Evolutionary conservation across 2,888 invertebrate species (phyloP), one percentile per base, ranked within the genome.

Genomic region (Agrochola lota): DNA sequence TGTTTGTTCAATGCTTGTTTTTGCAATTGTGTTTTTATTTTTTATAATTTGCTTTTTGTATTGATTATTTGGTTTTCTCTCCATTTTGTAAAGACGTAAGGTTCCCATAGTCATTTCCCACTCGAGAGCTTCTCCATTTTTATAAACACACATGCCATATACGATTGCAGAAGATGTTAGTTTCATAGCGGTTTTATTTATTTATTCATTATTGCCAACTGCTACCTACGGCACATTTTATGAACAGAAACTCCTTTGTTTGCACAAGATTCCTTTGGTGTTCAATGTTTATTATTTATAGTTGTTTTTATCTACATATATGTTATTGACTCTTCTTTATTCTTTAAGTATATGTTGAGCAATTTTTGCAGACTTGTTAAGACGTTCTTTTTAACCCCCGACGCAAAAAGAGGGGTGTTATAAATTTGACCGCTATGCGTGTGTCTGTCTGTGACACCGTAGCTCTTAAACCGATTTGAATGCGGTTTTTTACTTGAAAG

Each of bases 161-260:
- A 49, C 17, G 49, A 52, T 20, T 52, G 20, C 20, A 20, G 20
- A 52, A 20, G 52, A 52, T 52, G 52, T 52, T 52, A 9, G 52
- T 52, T 20, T 52, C 8, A 52, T 52, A 68, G 43, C 23, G 11
- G 40, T 72, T 78, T 78, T 78, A 63, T 79, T 78, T 78, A 63
- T 79, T 70, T 75, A 79, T 67, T 83, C 55, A 67, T 67, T 73
- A 73, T 63, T 72, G 40, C 62, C 70, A 75, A 74, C 66, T 23
- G 82, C 69, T 71, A 70, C 49, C 40, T 78, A 77, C 55, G 72
- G 69, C 46, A 77, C 60, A 77, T 80, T 84, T 84, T 72, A 80
- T 84, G 62, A 72, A 55, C 30, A 70, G 30, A 52, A 72, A 72
- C 84, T 49, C 59, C 72, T 77, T 72, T 72, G 73, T 84, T 76